Base-by-base conservation (phyloP, 2,113 vertebrate genomes). In the Oostethus manadensis region DNA sequence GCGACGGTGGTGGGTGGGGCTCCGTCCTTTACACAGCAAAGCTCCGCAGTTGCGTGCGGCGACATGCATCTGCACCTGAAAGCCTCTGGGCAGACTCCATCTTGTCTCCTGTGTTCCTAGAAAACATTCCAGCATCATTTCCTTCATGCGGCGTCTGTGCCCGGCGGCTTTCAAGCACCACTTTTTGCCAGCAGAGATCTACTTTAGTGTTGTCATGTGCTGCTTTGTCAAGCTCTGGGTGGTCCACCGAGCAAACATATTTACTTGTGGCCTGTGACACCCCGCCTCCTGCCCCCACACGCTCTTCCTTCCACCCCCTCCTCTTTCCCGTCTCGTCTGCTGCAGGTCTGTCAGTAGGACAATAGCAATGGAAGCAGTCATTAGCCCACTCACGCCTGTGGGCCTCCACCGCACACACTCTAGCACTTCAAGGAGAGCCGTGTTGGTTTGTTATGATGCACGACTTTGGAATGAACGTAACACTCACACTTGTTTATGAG, bases 381-480 rank as follows among this genome's bases (percentile, higher is more conserved):
- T 74, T 68, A 70, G 74, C 76, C 71, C 58, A 49, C 67, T 72
- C 58, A 69, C 84, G 86, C 84, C 85, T 86, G 86, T 75, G 66
- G 56, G 57, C 51, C 51, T 68, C 49, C 38, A 26, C 18, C n/a
- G n/a, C n/a, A n/a, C n/a, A n/a, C n/a, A n/a, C n/a, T n/a, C n/a
- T n/a, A n/a, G n/a, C n/a, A n/a, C n/a, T n/a, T n/a, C n/a, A n/a
- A n/a, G n/a, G n/a, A n/a, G n/a, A n/a, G n/a, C 29, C 29, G 1
- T 33, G 29, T 33, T 33, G 29, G 29, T 33, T 33, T 33, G 26
- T 6, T 6, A 3, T 6, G 26, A n/a, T n/a, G n/a, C n/a, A n/a
- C n/a, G n/a, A n/a, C n/a, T n/a, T n/a, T n/a, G n/a, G n/a, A n/a
- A n/a, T n/a, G n/a, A n/a, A n/a, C n/a, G n/a, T n/a, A n/a, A n/a